Evolutionary conservation across 2,113 vertebrate genomes (phyloP).

Genomic region (Megaptera novaeangliae): DNA sequence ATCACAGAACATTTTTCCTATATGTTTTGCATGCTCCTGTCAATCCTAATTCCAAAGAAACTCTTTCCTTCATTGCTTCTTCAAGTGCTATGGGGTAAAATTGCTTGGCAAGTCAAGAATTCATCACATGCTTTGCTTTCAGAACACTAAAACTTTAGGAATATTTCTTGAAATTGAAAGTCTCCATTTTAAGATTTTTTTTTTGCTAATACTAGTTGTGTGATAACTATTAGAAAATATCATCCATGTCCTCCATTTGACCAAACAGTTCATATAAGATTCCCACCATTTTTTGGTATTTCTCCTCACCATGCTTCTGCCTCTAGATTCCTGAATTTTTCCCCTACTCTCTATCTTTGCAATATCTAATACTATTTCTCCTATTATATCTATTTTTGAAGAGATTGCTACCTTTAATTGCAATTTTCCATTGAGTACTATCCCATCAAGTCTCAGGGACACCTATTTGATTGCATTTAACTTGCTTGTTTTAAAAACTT

Average conservation of each 20-base stretch:
- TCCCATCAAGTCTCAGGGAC: not conserved
- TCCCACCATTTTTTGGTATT: not conserved
- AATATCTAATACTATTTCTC: not conserved
- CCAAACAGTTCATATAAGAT: not conserved
- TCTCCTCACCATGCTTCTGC: not conserved
- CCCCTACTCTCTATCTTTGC: not conserved
- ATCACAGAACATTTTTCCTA: not conserved
- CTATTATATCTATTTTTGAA: slow-evolving; percentile 1
- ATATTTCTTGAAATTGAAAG: not conserved
- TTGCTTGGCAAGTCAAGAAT: not conserved
- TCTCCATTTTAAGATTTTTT: not conserved
- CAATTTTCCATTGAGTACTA: not conserved
- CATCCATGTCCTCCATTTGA: not conserved
- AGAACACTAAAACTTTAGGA: not conserved
- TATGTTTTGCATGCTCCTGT: not conserved
- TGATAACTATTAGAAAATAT: not conserved
- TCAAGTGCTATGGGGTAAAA: not conserved
- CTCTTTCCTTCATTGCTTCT: not conserved
- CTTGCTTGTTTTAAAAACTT: slow-evolving; percentile 1
- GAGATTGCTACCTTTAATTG: not conserved
- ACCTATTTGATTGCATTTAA: not conserved
- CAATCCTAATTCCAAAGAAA: not conserved
- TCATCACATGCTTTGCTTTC: not conserved
- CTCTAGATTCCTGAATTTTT: not conserved
- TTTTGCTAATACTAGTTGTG: not conserved